Percentiles rank a stretch among this genome's conserved stretches.
These are phyloP conservation scores for Sialia sialis DNA, from an alignment of 2,113 vertebrate species.

Conservation along the genomic window DNA sequence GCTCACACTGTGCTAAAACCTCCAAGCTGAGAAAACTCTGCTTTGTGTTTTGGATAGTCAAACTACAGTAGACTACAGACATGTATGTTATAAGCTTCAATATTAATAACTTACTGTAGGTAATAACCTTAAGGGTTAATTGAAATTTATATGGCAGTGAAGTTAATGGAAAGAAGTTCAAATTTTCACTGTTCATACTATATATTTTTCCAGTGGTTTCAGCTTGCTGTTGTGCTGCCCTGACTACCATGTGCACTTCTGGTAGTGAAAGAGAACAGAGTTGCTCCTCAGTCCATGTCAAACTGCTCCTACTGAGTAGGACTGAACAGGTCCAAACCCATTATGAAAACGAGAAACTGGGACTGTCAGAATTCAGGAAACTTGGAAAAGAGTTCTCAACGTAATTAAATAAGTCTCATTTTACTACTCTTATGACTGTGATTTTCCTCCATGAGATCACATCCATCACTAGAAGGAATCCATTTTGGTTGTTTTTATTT, in stretches of 20 bases:
- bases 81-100: neutral
- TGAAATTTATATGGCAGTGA: neutral
- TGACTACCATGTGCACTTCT: neutral
- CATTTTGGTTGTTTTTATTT: neutral
- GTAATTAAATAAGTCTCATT: neutral
- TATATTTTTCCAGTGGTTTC: neutral
- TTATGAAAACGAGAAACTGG: neutral
- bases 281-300: neutral
- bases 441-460: neutral
- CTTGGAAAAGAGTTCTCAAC: neutral
- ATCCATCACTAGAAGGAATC: neutral
- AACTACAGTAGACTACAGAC: neutral
- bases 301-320: neutral
- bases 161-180: neutral
- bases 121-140: neutral
- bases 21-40: neutral
- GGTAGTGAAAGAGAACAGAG: neutral
- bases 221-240: neutral
- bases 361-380: neutral
- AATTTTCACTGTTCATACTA: neutral
- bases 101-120: neutral
- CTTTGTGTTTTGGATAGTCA: neutral
- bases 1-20: neutral
- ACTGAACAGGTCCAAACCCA: neutral
- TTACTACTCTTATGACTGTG: neutral